These are phyloP conservation scores for Eurystomus glaucurus DNA, from an alignment of 2,797 vertebrate genomes.

Conservation along the genomic window DNA sequence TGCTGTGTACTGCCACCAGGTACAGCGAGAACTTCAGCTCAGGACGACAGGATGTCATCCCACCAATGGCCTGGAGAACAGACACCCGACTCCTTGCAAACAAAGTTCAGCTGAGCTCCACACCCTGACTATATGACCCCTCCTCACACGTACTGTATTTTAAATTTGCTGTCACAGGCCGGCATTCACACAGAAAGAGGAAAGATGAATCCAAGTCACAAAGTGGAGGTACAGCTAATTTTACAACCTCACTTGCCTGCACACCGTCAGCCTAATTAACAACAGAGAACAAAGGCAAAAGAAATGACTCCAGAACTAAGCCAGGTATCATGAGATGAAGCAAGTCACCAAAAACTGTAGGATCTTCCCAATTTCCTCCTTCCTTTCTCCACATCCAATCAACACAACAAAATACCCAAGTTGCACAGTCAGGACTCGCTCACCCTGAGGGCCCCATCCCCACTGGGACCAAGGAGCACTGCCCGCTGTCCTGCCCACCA, in stretches of 20 bases:
- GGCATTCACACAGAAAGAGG: neutral
- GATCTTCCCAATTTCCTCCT: neutral
- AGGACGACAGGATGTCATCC: neutral
- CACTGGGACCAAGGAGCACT: neutral
- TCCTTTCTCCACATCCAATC: neutral
- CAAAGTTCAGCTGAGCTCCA: neutral
- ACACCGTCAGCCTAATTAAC: neutral
- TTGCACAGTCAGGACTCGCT: fast-evolving
- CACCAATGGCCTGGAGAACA: fast-evolving
- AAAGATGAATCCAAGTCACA: neutral
- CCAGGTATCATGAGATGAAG: neutral
- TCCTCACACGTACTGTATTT: neutral
- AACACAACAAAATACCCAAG: fast-evolving
- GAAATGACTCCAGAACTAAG: neutral
- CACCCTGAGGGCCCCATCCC: no score
- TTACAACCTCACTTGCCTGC: neutral
- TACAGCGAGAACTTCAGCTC: fast-evolving
- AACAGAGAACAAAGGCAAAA: neutral
- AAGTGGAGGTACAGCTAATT: neutral
- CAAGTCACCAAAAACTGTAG: neutral
- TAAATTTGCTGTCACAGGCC: neutral
- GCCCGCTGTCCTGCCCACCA: no score
- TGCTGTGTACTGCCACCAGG: neutral
- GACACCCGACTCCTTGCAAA: fast-evolving
- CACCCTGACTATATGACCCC: neutral